Evolutionary conservation across 2,797 vertebrate genomes (phyloP), one percentile per base, ranked within the genome.

Genomic region (Phrynocephalus guinanensis): DNA sequence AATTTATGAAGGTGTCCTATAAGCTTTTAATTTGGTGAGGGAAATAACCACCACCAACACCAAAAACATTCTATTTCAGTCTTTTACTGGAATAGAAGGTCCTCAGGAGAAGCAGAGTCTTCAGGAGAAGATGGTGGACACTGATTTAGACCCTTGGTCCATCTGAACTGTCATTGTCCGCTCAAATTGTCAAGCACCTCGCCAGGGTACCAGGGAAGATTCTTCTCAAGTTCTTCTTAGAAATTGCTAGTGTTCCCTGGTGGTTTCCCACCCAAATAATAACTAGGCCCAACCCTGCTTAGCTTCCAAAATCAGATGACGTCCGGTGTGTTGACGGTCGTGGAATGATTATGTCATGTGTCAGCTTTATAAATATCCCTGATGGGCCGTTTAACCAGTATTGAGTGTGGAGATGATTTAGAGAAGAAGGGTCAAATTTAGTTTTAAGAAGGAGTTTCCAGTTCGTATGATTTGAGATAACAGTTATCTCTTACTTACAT

Each of bases 1-100:
- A 84, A 73, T 56, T 9, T 28, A 15, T 68, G 79, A 71, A 81
- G 60, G 73, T 88, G 72, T 88, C 68, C 50, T 38, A 3, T 68
- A 48, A 81, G 26, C 30, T 68, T 82, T 85, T 30, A 84, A 81
- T 52, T 38, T 24, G 70, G 81, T 18, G 26, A 22, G n/a, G 82
- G 60, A 56, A 85, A 18, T 63, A 38, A 63, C 20, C 20, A 56
- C 9, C 10, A 56, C 10, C 52, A 56, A 50, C 76, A 60, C 60
- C 50, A 85, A 77, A 73, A 9, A 75, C 28, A 75, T 30, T 85
- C 38, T 56, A 56, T 38, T 26, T n/a, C 28, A 48, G 1, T 8
- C 16, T 70, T 75, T 60, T 88, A 56, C 22, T 44, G 38, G 38
- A 44, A 44, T 44, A 44, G 38, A 44, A 44, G 38, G 38, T 44